Percentiles rank a stretch among this genome's conserved stretches.
These are phyloP conservation scores for Caenorhabditis briggsae DNA, from an alignment of 1,140 invertebrate genomes.

Conservation along the genomic window DNA sequence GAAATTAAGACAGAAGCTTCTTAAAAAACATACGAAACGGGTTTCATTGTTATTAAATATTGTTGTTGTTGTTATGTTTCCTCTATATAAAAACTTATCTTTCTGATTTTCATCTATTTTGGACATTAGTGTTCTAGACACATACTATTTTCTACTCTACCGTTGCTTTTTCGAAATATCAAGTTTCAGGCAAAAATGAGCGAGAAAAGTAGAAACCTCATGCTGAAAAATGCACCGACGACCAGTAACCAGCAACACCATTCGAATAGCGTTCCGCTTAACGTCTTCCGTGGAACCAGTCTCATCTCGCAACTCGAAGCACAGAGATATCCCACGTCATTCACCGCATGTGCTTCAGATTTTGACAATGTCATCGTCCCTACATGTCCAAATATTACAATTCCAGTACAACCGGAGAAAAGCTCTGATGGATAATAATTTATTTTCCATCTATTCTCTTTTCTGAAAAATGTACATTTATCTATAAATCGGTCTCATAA, in stretches of 20 bases:
- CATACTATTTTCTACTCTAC: too few relatives aligned
- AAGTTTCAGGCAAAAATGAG: conserved; percentile 8
- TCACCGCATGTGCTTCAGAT: conserved; percentile 14
- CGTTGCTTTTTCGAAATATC: background rate
- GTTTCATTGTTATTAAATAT: background rate
- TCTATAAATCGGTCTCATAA: too few relatives aligned
- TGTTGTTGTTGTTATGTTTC: background rate
- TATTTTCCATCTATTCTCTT: background rate
- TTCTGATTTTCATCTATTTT: too few relatives aligned
- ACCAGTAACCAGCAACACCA: background rate
- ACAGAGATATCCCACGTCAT: conserved; percentile 23
- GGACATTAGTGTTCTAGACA: too few relatives aligned
- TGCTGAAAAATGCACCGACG: conserved; percentile 5
- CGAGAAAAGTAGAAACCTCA: conserved; percentile 18
- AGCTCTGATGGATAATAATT: background rate
- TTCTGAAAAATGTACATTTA: too few relatives aligned
- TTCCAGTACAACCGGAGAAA: background rate
- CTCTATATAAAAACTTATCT: too few relatives aligned
- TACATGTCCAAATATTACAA: conserved; percentile 18
- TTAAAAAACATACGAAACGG: background rate
- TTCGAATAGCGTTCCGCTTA: conserved; percentile 13
- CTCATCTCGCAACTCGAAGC: conserved; percentile 19
- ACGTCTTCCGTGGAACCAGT: conserved; percentile 27
- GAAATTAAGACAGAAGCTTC: background rate
- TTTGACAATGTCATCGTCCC: conserved; percentile 28